phyloP scores from a whole-genome alignment of 23 tunicate species.

The Styela clava region DNA sequence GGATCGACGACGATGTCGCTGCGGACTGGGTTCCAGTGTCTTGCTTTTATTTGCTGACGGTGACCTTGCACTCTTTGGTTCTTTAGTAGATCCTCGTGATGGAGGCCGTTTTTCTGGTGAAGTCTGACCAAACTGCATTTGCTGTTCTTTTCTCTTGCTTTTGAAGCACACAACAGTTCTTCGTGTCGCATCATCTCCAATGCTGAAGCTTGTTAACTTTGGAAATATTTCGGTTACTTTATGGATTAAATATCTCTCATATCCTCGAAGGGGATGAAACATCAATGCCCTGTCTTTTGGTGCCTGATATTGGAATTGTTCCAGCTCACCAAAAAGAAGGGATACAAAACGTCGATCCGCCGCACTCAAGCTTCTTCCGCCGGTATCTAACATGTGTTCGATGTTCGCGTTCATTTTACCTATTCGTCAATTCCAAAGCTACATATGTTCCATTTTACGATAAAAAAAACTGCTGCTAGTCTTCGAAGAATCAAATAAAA shows the following conservation, averaged over 20 bases:
- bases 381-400: slow-evolving; percentile 60
- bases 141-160: slow-evolving; percentile 19
- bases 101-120: neutral
- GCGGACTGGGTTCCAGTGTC: neutral
- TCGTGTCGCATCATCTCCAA: slow-evolving; percentile 57
- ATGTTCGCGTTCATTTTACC: slow-evolving; percentile 44
- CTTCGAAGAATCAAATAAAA: neutral
- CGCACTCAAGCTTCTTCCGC: slow-evolving; percentile 50
- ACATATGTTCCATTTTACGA: neutral
- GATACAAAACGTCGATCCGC: slow-evolving; percentile 71
- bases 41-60: neutral
- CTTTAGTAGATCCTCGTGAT: neutral
- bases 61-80: neutral
- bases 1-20: neutral
- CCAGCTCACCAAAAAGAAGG: slow-evolving; percentile 57
- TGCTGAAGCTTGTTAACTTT: slow-evolving; percentile 70
- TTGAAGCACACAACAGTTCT: slow-evolving; percentile 86
- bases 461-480: neutral
- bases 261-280: slow-evolving; percentile 80
- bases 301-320: slow-evolving; percentile 73
- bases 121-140: neutral
- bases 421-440: neutral
- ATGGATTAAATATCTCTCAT: slow-evolving; percentile 83
- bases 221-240: slow-evolving; percentile 79
- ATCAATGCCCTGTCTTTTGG: slow-evolving; percentile 89